Evolutionary conservation across 2,113 vertebrate species (phyloP), one percentile per base, ranked within the genome.

Genomic region (Otis tarda): DNA sequence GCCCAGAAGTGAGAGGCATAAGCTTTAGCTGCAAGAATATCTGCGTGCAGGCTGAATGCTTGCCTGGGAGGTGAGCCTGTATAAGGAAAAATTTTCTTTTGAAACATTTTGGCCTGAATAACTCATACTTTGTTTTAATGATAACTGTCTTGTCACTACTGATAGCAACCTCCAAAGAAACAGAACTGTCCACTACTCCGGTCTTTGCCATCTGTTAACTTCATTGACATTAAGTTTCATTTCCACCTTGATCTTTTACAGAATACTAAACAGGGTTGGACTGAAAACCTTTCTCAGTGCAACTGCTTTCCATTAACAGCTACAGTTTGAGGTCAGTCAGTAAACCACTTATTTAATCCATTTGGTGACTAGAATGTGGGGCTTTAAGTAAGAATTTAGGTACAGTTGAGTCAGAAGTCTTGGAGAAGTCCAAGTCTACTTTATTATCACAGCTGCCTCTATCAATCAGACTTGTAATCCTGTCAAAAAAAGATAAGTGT

Each of bases 321-420:
- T 64, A 8, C 60, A 79, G 30, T 65, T 52, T 79, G 35, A 69
- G 11, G 28, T 82, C 64, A n/a, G 35, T 69, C 78, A 68, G 79
- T n/a, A 64, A 67, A 65, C 31, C 33, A 28, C 43, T 78, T 53
- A 43, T 27, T 93, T 87, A 87, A 89, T 94, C 37, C 4, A 10
- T 63, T 78, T 63, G 33, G 52, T 80, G 19, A 56, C 56, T 31
- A 43, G 69, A 83, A 57, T 43, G 31, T 59, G 14, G 69, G 39
- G 30, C 17, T 87, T 87, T 49, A 50, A 82, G 25, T 43, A 91
- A 84, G 74, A 91, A 41, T 95, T 64, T 85, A 91, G 77, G 49
- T 79, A 68, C 27, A 71, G 31, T 49, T 89, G 91, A 96, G 94
- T 89, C 93, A 96, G 73, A 87, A 87, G 24, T 52, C 68, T 55